phyloP scores from a whole-genome alignment of 2,113 vertebrate genomes.

The Chloropsis hardwickii region DNA sequence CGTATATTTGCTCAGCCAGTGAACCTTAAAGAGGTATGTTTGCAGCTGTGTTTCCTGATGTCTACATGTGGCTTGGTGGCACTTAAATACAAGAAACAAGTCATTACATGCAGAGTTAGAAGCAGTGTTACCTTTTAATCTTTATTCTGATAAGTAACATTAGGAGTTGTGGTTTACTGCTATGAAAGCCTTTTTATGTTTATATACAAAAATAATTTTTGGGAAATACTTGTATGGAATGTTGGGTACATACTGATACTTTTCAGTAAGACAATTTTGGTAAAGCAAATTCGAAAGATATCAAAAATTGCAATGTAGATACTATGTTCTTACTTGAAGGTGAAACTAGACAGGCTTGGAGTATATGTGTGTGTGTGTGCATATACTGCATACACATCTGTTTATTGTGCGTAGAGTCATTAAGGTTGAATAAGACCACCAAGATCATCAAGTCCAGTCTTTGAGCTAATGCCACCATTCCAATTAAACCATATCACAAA shows the following conservation, averaged over 20 bases:
- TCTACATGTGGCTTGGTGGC: neutral
- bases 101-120: neutral
- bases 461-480: neutral
- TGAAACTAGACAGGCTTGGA: neutral
- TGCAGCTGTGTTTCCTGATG: neutral
- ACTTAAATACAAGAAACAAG: neutral
- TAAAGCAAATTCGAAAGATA: accelerated
- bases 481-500: accelerated
- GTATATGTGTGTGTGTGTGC: accelerated
- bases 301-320: neutral
- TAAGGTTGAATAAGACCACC: neutral
- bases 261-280: neutral
- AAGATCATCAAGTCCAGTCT: neutral
- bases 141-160: neutral
- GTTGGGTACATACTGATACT: neutral
- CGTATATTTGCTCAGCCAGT: conserved; percentile 93
- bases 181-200: neutral
- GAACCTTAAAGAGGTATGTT: conserved; percentile 86
- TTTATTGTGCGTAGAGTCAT: neutral
- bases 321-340: neutral
- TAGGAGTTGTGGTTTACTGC: neutral
- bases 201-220: neutral
- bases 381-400: neutral
- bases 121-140: neutral
- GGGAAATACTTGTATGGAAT: neutral